Base-by-base conservation (phyloP, 2,888 invertebrate species). In the Diachrysia chrysitis region DNA sequence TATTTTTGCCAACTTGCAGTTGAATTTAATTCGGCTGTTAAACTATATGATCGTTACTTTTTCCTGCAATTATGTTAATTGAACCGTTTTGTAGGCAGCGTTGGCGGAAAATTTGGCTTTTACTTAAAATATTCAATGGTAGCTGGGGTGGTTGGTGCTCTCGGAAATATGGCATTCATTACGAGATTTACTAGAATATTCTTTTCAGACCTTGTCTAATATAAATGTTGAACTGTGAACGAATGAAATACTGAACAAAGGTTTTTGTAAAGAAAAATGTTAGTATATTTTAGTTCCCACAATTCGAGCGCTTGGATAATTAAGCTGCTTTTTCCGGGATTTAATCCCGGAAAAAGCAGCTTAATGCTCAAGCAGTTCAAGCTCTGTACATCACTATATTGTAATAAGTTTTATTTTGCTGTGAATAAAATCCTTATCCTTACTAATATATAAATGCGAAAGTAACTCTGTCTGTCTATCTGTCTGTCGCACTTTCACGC, bases 1-100 rank as follows among this genome's bases (percentile, higher is more conserved):
- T 5, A 63, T 65, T 80, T 77, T 74, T 17, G 55, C 75, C 32
- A 63, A 59, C 63, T 74, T 60, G 69, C 68, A 64, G 35, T 66
- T 60, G 14, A 71, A 71, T 64, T 58, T 19, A 42, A 29, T 32
- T 53, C 25, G 0, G 14, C 17, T 51, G 23, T 59, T 58, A 66
- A 70, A 66, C 56, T 56, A 58, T 66, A 63, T 62, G 63, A 66
- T 62, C 58, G 65, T 75, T 75, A 67, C 54, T 76, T 67, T 69
- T 56, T 68, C 21, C 35, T 76, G 48, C 64, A 73, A 78, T 77
- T 80, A 80, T 79, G 78, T 61, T 66, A 77, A 78, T 74, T 62
- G 57, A 23, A 35, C 25, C 73, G 51, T 76, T 79, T 67, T 63
- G 66, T 66, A 80, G 66, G 63, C 62, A 73, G 48, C 64, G 54